These are phyloP conservation scores for Pituophis catenifer DNA, from an alignment of 2,113 vertebrate genomes.

Conservation along the genomic window DNA sequence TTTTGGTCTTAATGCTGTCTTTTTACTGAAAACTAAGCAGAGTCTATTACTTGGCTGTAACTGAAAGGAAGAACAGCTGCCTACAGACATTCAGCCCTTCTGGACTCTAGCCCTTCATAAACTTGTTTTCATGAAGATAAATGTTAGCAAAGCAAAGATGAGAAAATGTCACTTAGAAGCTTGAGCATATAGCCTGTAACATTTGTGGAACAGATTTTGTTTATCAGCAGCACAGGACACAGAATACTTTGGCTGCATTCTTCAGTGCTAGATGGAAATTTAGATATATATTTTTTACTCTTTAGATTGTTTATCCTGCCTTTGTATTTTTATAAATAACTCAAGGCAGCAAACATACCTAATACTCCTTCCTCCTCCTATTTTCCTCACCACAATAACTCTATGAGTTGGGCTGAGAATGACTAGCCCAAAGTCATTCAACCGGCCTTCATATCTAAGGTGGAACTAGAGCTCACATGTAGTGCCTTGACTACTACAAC, in stretches of 20 bases:
- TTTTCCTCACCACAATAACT: background rate
- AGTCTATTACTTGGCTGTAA: background rate
- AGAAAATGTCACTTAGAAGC: background rate
- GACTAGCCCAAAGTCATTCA: background rate
- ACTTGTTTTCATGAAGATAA: background rate
- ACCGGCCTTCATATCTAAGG: background rate
- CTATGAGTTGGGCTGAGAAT: background rate
- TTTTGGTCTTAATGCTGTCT: background rate
- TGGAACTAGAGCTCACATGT: background rate
- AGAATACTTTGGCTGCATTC: background rate
- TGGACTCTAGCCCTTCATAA: constrained; percentile 3
- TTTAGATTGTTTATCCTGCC: background rate
- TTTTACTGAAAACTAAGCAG: background rate
- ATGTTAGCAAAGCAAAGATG: background rate
- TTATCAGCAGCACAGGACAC: background rate
- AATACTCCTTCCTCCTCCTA: background rate
- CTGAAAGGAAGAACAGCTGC: constrained; percentile 4
- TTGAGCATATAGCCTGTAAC: background rate
- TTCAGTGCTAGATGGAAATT: background rate
- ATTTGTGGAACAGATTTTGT: background rate
- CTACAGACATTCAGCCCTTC: background rate
- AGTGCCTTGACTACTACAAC: background rate
- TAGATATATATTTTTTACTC: background rate
- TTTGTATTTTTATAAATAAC: background rate
- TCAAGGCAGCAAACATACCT: background rate